These are phyloP conservation scores for Thalassophryne amazonica DNA, from an alignment of 2,797 vertebrate genomes.

Conservation along the genomic window DNA sequence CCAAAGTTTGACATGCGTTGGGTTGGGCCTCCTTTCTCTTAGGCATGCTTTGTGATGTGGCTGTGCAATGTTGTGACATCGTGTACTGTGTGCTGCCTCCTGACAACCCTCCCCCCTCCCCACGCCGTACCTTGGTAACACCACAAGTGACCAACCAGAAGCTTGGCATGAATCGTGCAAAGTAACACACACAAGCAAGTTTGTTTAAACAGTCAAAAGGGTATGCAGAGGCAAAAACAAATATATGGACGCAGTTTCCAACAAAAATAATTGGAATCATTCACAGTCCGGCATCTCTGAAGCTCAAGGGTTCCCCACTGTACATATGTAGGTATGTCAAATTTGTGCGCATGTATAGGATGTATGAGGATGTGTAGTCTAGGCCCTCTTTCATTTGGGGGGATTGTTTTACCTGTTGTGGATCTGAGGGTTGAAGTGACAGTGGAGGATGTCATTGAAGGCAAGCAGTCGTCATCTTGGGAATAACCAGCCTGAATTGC, in stretches of 20 bases:
- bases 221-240: slow-evolving; percentile 64
- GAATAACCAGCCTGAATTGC: slow-evolving; percentile 99
- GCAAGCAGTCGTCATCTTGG: slow-evolving; percentile 98
- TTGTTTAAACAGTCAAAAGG: slow-evolving; percentile 57
- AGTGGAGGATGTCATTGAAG: slow-evolving; percentile 92
- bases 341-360: slow-evolving; percentile 76
- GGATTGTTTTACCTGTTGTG: slow-evolving; percentile 91
- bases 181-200: slow-evolving; percentile 64
- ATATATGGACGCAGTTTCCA: slow-evolving; percentile 59
- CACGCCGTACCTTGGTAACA: slow-evolving; percentile 43
- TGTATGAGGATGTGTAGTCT: slow-evolving; percentile 80
- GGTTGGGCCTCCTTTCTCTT: slow-evolving; percentile 52
- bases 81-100: slow-evolving; percentile 34
- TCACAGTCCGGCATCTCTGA: slow-evolving; percentile 77
- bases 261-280: slow-evolving; percentile 65
- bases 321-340: slow-evolving; percentile 85
- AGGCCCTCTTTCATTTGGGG: slow-evolving; percentile 75
- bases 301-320: slow-evolving; percentile 84
- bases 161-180: slow-evolving; percentile 74
- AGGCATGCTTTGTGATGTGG: slow-evolving; percentile 70
- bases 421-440: slow-evolving; percentile 95
- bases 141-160: slow-evolving; percentile 58
- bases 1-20: slow-evolving; percentile 72
- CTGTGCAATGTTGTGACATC: slow-evolving; percentile 46
- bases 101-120: slow-evolving; percentile 42